Conservation (phyloP, 2,888 invertebrate genomes). For the Euplexia lucipara region DNA sequence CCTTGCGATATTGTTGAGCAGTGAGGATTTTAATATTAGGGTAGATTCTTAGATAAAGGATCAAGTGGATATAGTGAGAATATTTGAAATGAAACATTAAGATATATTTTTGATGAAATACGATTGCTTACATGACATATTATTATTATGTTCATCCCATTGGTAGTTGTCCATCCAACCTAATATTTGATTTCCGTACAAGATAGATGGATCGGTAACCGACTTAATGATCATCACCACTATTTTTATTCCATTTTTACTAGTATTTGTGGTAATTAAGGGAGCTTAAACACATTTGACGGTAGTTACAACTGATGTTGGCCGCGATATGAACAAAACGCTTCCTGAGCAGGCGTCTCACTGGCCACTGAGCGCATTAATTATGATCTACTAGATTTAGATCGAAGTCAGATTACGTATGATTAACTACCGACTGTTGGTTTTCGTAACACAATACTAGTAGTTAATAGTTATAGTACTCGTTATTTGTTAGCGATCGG, state of each 20-base stretch:
- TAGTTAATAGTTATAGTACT: conserved; percentile 58
- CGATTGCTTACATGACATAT: too few species aligned
- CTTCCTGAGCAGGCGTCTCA: conserved; percentile 82
- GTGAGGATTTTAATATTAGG: conserved; percentile 16
- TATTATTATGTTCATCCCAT: conserved; percentile 1
- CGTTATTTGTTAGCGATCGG: conserved; percentile 63
- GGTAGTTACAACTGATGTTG: conserved; percentile 74
- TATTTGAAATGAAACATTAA: too few species aligned
- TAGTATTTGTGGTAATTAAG: conserved; percentile 69
- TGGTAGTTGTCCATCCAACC: conserved; percentile 3
- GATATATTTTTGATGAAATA: too few species aligned
- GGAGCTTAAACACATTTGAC: conserved; percentile 73
- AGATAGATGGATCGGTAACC: conserved; percentile 56
- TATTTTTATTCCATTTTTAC: conserved; percentile 56
- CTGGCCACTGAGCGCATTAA: conserved; percentile 84
- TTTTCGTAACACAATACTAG: conserved; percentile 70
- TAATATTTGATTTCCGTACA: conserved; percentile 23
- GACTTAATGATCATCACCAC: conserved; percentile 56
- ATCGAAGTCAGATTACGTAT: conserved; percentile 83
- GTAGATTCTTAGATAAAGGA: not conserved
- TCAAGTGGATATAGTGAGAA: not conserved
- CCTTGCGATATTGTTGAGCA: conserved; percentile 10
- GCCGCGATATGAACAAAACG: conserved; percentile 84
- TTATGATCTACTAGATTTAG: conserved; percentile 84
- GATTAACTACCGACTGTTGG: conserved; percentile 80